Conservation (phyloP, 2,888 invertebrate genomes). For the Heliconius ethilla region DNA sequence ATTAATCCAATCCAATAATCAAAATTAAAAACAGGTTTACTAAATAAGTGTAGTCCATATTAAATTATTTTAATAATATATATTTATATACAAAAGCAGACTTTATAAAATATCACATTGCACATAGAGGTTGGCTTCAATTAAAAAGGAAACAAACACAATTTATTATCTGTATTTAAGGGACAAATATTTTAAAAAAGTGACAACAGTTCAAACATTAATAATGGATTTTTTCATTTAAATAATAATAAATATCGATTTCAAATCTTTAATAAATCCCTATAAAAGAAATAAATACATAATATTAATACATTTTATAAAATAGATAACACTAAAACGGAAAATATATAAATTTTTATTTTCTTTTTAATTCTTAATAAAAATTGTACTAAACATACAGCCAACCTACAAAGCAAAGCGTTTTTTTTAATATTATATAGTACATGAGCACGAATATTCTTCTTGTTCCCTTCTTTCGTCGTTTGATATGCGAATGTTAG, state of each 20-base stretch:
- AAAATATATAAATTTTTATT: slow-evolving; percentile 6
- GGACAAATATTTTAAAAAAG: not conserved
- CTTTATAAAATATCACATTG: slow-evolving; percentile 45
- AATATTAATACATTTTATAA: not conserved
- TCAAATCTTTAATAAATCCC: not conserved
- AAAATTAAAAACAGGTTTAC: not conserved
- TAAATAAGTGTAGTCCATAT: slow-evolving; percentile 14
- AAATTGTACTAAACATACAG: slow-evolving; percentile 41
- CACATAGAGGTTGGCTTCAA: slow-evolving; percentile 37
- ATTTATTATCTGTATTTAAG: slow-evolving; percentile 6
- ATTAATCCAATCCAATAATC: not conserved
- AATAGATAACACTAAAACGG: not conserved
- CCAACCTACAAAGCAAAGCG: slow-evolving; percentile 43
- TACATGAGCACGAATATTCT: slow-evolving; percentile 69
- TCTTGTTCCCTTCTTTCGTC: slow-evolving; percentile 57
- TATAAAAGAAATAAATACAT: not conserved
- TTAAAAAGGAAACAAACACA: not conserved
- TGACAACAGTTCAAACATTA: not conserved
- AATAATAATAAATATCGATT: not conserved
- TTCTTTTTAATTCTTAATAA: slow-evolving; percentile 18
- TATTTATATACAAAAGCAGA: slow-evolving; percentile 45
- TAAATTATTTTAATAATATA: slow-evolving; percentile 19
- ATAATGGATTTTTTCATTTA: not conserved
- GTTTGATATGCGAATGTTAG: slow-evolving; percentile 70
- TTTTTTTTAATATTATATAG: slow-evolving; percentile 49